phyloP scores from a whole-genome alignment of 2,113 vertebrate genomes.

The Pyxicephalus adspersus region DNA sequence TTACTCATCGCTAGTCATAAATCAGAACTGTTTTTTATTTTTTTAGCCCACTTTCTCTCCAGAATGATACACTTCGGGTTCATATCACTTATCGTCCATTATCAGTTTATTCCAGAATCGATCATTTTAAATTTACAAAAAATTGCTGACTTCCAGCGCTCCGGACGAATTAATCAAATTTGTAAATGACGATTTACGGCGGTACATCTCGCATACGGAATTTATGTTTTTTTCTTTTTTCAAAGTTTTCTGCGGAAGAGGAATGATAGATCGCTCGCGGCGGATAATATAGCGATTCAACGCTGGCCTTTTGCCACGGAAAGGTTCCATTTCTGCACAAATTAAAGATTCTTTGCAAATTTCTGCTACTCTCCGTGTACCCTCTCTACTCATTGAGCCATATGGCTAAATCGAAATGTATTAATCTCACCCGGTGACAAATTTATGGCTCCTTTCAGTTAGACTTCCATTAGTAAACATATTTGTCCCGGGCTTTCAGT shows the following conservation, averaged over 20 bases:
- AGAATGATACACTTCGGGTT: slow-evolving; percentile 58
- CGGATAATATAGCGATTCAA: slow-evolving; percentile 68
- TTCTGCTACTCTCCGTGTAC: slow-evolving; percentile 48
- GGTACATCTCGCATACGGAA: slow-evolving; percentile 59
- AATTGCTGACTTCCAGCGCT: slow-evolving; percentile 58
- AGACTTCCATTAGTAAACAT: slow-evolving; percentile 58
- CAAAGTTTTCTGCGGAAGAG: slow-evolving; percentile 62
- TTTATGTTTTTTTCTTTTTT: slow-evolving; percentile 62
- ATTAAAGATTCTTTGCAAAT: slow-evolving; percentile 58
- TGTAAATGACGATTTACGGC: slow-evolving; percentile 63
- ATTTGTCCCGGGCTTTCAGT: slow-evolving; percentile 54
- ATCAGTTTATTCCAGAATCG: slow-evolving; percentile 60
- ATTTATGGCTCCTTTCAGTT: slow-evolving; percentile 56
- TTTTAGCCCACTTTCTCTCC: neutral
- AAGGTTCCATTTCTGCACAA: slow-evolving; percentile 63
- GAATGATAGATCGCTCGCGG: slow-evolving; percentile 64
- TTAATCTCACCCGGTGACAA: slow-evolving; percentile 53
- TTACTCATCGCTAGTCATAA: too few species aligned
- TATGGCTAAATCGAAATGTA: slow-evolving; percentile 57
- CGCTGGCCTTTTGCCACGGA: slow-evolving; percentile 62
- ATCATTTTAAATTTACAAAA: slow-evolving; percentile 64
- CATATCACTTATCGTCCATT: slow-evolving; percentile 60
- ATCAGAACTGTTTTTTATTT: too few species aligned
- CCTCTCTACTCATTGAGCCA: slow-evolving; percentile 45
- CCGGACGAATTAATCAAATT: slow-evolving; percentile 62